Conservation (phyloP, 2,888 invertebrate genomes). For the Luffia ferchaultella region DNA sequence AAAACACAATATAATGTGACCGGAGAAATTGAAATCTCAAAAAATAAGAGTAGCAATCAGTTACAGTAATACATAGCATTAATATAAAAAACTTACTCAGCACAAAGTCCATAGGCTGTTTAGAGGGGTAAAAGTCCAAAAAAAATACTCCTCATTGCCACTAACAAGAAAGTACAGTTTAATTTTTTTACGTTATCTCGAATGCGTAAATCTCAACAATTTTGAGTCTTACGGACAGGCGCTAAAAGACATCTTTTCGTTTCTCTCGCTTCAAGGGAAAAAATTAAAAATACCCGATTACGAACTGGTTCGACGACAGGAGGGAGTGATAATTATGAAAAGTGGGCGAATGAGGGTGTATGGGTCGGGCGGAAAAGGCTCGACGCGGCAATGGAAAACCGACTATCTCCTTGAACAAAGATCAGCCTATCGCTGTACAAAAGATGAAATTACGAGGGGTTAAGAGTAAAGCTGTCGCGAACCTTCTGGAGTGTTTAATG, state of each 20-base stretch:
- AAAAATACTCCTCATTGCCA: conserved; percentile 32
- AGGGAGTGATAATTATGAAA: conserved; percentile 44
- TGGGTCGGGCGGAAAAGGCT: not conserved
- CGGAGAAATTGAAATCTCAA: too few relatives aligned
- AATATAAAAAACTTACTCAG: too few relatives aligned
- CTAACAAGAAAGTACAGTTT: conserved; percentile 42
- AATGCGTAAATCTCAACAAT: conserved; percentile 24
- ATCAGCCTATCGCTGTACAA: not conserved
- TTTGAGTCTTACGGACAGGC: conserved; percentile 29
- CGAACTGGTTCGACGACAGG: conserved; percentile 31
- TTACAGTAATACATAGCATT: too few relatives aligned
- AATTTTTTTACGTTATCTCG: conserved; percentile 23
- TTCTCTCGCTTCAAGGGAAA: conserved; percentile 3
- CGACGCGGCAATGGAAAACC: not conserved
- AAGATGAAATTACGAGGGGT: not conserved
- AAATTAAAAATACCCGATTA: conserved; percentile 41
- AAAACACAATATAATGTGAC: too few relatives aligned
- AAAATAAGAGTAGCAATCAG: too few relatives aligned
- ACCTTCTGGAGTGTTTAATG: not conserved
- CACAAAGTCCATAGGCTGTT: too few relatives aligned
- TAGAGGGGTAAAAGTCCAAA: too few relatives aligned
- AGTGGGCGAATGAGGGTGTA: conserved; percentile 21
- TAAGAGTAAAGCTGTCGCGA: not conserved
- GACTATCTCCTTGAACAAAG: not conserved
- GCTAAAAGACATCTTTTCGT: not conserved